Evolutionary conservation across 2,888 invertebrate genomes (phyloP).

Genomic region (Tetheella fluctuosa): DNA sequence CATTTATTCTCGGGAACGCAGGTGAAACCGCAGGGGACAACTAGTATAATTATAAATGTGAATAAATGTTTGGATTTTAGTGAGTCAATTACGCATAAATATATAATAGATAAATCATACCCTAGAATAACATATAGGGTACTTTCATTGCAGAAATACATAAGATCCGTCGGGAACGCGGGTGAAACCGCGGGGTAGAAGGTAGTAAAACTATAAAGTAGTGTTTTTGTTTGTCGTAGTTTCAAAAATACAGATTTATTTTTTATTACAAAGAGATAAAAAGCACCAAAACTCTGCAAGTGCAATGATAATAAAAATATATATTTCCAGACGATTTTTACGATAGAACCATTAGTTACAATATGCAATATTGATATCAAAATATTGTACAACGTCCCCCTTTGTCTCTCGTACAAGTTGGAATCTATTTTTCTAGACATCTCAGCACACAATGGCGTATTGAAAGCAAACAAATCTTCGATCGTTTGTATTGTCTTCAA

Average conservation of each 20-base stretch:
- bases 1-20: too few species aligned
- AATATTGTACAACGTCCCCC: not conserved
- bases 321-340: not conserved
- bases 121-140: too few species aligned
- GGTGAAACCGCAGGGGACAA: too few species aligned
- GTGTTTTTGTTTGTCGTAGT: not conserved
- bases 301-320: not conserved
- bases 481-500: not conserved
- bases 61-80: too few species aligned
- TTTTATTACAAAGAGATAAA: not conserved
- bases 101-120: too few species aligned
- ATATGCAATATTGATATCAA: not conserved
- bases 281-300: not conserved
- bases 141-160: too few species aligned
- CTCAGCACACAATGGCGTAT: not conserved
- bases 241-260: not conserved
- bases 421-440: conserved; percentile 5
- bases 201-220: too few species aligned
- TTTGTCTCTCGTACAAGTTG: not conserved
- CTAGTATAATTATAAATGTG: too few species aligned
- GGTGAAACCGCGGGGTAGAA: too few species aligned
- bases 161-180: too few species aligned
- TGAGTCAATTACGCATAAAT: too few species aligned
- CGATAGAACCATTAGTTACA: conserved; percentile 1
- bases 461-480: conserved; percentile 3